Conservation (phyloP, 1,140 invertebrate species). For the Potamilus streckersoni region DNA sequence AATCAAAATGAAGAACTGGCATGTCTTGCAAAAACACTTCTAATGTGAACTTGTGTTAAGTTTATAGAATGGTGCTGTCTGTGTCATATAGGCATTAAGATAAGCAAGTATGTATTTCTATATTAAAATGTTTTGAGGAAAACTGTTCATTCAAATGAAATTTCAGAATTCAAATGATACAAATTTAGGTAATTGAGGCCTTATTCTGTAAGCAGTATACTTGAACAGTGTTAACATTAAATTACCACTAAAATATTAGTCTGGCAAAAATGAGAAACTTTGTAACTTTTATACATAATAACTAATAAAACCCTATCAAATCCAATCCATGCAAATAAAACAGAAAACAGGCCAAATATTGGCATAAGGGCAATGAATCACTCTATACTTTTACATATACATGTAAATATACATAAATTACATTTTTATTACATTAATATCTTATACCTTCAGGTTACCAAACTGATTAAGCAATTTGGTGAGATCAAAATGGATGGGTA, state of each 20-base stretch:
- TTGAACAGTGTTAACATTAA: too few species aligned
- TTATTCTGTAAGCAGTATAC: too few species aligned
- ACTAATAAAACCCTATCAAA: not conserved
- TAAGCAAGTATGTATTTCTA: too few species aligned
- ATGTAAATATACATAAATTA: not conserved
- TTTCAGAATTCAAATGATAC: too few species aligned
- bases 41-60: too few species aligned
- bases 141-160: too few species aligned
- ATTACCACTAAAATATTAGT: not conserved
- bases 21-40: too few species aligned
- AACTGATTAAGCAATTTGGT: slow-evolving; percentile 39
- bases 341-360: not conserved
- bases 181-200: too few species aligned
- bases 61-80: too few species aligned
- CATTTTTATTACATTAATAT: not conserved
- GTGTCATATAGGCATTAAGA: too few species aligned
- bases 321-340: not conserved
- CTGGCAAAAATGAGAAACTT: not conserved
- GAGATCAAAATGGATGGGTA: slow-evolving; percentile 39
- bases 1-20: too few species aligned
- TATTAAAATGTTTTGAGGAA: too few species aligned
- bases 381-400: not conserved
- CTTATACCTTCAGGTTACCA: slow-evolving; percentile 45
- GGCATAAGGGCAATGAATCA: not conserved
- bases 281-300: not conserved